A percentile compares a stretch with the other conserved stretches of the same genome.
Evolutionary conservation across 2,113 vertebrate genomes (phyloP).

Genomic region (Passer domesticus): DNA sequence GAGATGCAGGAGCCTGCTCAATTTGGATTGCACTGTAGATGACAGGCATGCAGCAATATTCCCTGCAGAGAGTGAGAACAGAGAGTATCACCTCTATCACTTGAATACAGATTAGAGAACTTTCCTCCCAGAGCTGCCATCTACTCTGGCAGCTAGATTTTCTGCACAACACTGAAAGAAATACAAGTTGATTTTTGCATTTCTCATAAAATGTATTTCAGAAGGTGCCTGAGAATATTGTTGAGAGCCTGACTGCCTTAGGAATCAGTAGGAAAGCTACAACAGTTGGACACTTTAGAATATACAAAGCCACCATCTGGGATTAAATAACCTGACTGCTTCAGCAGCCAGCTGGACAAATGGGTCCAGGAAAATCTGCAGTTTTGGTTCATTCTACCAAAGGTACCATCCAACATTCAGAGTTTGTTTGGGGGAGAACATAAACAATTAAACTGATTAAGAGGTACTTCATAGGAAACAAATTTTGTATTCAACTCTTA

Average conservation of each 20-base stretch:
- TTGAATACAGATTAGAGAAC: conserved; percentile 1
- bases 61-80: neutral
- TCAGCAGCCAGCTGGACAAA: neutral
- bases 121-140: neutral
- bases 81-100: neutral
- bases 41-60: conserved; percentile 1
- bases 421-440: neutral
- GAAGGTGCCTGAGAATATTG: neutral
- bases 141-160: neutral
- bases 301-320: neutral
- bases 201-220: neutral
- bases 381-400: neutral
- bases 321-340: neutral
- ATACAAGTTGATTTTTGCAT: neutral
- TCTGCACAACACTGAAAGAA: neutral
- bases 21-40: neutral
- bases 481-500: neutral
- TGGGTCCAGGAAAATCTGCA: neutral
- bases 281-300: neutral
- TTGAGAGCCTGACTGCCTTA: neutral
- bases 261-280: neutral
- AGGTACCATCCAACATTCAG: neutral
- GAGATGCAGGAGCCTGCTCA: neutral
- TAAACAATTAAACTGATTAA: neutral
- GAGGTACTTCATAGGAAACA: neutral